A percentile compares a stretch with the other conserved stretches of the same genome.
phyloP scores from a whole-genome alignment of 2,797 vertebrate species.

The Poecilia wingei region DNA sequence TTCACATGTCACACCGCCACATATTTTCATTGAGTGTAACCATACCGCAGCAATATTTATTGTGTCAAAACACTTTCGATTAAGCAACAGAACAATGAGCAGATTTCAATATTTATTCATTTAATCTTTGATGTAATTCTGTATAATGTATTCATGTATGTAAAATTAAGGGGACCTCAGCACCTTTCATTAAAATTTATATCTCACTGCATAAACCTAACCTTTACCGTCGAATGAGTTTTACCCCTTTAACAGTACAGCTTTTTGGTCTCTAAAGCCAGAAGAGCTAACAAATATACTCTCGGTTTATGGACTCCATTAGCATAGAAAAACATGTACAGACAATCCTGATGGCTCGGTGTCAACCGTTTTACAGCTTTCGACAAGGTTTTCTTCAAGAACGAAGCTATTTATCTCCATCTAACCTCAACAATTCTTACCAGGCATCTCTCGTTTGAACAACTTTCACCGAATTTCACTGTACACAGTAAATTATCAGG shows the following conservation, averaged over 20 bases:
- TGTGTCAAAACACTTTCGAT: constrained; percentile 60
- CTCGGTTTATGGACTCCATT: background rate
- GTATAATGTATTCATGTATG: constrained; percentile 35
- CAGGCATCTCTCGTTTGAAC: background rate
- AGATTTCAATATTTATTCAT: constrained; percentile 65
- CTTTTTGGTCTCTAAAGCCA: background rate
- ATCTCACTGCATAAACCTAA: background rate
- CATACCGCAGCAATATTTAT: constrained; percentile 40
- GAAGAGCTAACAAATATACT: background rate
- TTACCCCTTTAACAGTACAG: background rate
- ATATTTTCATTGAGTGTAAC: constrained; percentile 32
- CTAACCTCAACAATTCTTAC: background rate
- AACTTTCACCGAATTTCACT: background rate
- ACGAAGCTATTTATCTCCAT: background rate
- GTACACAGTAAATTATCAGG: background rate
- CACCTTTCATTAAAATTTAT: constrained; percentile 2
- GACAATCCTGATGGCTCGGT: background rate
- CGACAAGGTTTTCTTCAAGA: background rate
- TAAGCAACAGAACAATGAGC: constrained; percentile 55
- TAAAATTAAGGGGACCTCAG: constrained; percentile 14
- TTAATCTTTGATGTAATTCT: constrained; percentile 60
- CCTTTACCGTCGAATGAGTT: background rate
- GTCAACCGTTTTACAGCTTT: background rate
- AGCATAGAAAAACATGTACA: background rate
- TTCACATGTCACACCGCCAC: constrained; percentile 29